A percentile compares a stretch with the other conserved stretches of the same genome.
These are phyloP conservation scores for Dusona sp. DNA, from an alignment of 2,888 invertebrate genomes.

Conservation along the genomic window DNA sequence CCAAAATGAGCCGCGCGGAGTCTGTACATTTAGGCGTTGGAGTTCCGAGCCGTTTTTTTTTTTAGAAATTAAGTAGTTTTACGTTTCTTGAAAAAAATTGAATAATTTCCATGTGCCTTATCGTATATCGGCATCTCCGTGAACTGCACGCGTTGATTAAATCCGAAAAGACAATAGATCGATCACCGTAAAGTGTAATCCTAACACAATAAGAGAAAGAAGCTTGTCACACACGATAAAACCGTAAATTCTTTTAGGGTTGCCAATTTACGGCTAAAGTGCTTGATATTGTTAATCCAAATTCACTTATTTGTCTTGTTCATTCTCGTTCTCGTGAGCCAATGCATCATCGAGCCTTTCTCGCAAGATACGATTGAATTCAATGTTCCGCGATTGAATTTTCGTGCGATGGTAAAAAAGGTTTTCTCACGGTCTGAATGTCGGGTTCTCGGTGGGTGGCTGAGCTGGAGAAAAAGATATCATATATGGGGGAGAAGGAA, in stretches of 20 bases:
- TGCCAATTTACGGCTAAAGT: not conserved
- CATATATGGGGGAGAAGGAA: constrained; percentile 3
- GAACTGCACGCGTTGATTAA: too few species aligned
- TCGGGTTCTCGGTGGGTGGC: constrained; percentile 28
- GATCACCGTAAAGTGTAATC: not conserved
- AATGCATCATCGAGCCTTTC: constrained; percentile 16
- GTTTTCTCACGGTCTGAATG: constrained; percentile 41
- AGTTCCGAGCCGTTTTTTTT: not conserved
- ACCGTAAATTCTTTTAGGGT: not conserved
- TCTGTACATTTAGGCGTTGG: not conserved
- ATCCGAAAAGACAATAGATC: too few species aligned
- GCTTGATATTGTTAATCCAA: not conserved
- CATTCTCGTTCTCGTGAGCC: not conserved
- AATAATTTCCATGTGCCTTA: not conserved
- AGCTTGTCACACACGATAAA: not conserved
- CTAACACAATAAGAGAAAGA: not conserved
- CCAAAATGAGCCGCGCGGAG: not conserved
- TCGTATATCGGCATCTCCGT: too few species aligned
- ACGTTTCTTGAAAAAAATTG: not conserved
- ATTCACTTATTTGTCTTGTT: not conserved
- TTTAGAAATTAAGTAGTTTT: not conserved
- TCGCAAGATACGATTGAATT: constrained; percentile 1
- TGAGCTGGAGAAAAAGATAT: constrained; percentile 12
- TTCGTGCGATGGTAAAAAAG: constrained; percentile 3
- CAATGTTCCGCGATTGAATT: constrained; percentile 35